A percentile compares a stretch with the other conserved stretches of the same genome.
phyloP scores from a whole-genome alignment of 2,888 invertebrate species.

The Stenichneumon culpator region DNA sequence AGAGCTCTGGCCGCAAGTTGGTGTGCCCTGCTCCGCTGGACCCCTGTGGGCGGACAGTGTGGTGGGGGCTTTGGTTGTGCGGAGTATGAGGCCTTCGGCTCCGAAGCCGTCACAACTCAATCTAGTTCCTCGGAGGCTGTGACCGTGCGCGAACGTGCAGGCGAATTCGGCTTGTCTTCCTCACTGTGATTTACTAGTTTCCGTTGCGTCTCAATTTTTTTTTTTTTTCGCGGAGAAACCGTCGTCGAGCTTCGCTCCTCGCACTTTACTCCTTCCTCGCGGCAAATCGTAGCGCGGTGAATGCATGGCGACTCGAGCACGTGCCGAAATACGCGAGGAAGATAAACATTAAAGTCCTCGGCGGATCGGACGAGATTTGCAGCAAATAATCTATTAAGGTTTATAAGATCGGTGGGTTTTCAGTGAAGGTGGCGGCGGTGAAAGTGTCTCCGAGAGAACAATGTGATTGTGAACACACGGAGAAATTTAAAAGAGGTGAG shows the following conservation, averaged over 20 bases:
- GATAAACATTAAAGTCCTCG: background rate
- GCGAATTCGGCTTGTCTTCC: slow-evolving; percentile 61
- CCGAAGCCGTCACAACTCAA: slow-evolving; percentile 84
- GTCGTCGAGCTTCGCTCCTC: slow-evolving; percentile 34
- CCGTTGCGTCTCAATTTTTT: background rate
- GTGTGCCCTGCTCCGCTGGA: slow-evolving; percentile 81
- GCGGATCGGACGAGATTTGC: background rate
- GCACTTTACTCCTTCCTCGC: background rate
- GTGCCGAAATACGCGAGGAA: background rate
- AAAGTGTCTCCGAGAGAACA: slow-evolving; percentile 71
- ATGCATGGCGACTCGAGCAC: background rate
- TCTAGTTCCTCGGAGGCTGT: slow-evolving; percentile 83
- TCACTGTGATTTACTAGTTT: slow-evolving; percentile 47
- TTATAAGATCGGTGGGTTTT: background rate
- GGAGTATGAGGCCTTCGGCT: slow-evolving; percentile 77
- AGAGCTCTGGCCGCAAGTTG: slow-evolving; percentile 78
- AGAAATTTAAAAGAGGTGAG: slow-evolving; percentile 69
- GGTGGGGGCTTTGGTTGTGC: slow-evolving; percentile 68
- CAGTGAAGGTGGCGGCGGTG: slow-evolving; percentile 68
- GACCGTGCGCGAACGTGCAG: slow-evolving; percentile 73
- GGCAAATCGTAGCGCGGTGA: background rate
- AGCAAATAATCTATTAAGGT: background rate
- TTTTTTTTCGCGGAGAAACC: background rate
- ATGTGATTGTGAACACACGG: slow-evolving; percentile 73
- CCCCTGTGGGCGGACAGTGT: slow-evolving; percentile 76